A percentile compares a stretch with the other conserved stretches of the same genome.
phyloP scores from a whole-genome alignment of 35 echinoderm and acorn worm genomes.

The Apostichopus parvimensis region DNA sequence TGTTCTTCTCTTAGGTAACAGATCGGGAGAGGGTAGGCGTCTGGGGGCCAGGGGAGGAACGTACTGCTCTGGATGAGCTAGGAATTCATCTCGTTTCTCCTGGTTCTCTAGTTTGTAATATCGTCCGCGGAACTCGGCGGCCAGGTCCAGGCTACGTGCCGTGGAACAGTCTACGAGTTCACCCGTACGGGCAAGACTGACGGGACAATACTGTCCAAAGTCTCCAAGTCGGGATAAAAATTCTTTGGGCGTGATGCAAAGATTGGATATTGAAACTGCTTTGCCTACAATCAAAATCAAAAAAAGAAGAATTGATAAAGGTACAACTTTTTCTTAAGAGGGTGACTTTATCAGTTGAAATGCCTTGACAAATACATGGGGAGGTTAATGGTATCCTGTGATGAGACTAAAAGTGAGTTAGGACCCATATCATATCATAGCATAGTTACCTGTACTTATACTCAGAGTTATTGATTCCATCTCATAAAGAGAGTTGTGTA shows the following conservation, averaged over 20 bases:
- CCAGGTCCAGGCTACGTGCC: conserved; percentile 64
- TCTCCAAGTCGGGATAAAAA: conserved; percentile 81
- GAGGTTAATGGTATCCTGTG: not conserved
- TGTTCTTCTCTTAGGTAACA: conserved; percentile 75
- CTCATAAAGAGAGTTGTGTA: no score
- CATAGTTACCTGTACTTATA: no score
- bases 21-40: conserved; percentile 70
- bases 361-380: no score
- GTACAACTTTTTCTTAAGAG: no score
- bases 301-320: no score
- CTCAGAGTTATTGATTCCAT: no score
- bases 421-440: no score
- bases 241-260: conserved; percentile 97
- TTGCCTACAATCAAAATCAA: conserved; percentile 63
- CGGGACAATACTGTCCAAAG: conserved; percentile 98
- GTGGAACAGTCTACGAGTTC: conserved; percentile 91
- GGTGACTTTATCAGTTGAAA: no score
- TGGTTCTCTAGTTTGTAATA: conserved; percentile 97
- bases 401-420: no score
- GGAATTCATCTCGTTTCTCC: conserved; percentile 79
- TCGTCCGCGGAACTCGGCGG: conserved; percentile 88
- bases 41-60: conserved; percentile 89
- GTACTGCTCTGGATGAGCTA: conserved; percentile 81
- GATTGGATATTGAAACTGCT: conserved; percentile 87
- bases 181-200: conserved; percentile 84